Conservation (phyloP, 2,888 invertebrate genomes). For the Caenorhabditis drosophilae region DNA sequence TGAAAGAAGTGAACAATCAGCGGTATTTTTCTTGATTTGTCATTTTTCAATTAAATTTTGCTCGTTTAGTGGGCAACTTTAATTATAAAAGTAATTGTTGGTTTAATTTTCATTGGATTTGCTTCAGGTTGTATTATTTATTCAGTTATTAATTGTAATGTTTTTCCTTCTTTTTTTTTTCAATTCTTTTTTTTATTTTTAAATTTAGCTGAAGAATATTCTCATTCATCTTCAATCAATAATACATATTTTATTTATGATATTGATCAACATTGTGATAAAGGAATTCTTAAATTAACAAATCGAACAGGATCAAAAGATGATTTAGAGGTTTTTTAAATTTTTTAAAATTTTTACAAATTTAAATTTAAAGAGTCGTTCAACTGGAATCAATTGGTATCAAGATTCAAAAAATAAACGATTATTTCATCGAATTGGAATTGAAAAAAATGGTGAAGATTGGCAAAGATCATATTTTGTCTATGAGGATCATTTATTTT, state of each 20-base stretch:
- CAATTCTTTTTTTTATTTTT: background rate
- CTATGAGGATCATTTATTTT: constrained; percentile 32
- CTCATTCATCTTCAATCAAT: constrained; percentile 8
- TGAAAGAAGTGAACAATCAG: constrained; percentile 21
- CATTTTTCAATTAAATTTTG: background rate
- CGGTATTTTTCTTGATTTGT: constrained; percentile 3
- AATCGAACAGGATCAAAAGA: constrained; percentile 32
- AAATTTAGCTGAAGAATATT: constrained; percentile 25
- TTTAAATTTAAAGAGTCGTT: constrained; percentile 11
- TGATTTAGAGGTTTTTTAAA: constrained; percentile 26
- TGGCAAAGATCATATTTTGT: constrained; percentile 32
- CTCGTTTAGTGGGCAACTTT: constrained; percentile 30
- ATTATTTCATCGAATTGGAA: constrained; percentile 36
- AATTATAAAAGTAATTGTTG: constrained; percentile 27
- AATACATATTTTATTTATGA: constrained; percentile 17
- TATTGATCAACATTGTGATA: constrained; percentile 28
- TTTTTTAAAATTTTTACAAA: background rate
- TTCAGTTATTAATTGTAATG: constrained; percentile 32
- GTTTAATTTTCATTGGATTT: constrained; percentile 34
- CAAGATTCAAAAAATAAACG: constrained; percentile 22
- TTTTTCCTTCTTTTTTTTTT: background rate
- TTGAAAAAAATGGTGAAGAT: constrained; percentile 24
- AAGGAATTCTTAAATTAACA: constrained; percentile 30
- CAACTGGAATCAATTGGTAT: constrained; percentile 28
- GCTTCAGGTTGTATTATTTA: constrained; percentile 39